Evolutionary conservation across 2,113 vertebrate genomes (phyloP), one percentile per base, ranked within the genome.

Genomic region (Hymenochirus boettgeri): DNA sequence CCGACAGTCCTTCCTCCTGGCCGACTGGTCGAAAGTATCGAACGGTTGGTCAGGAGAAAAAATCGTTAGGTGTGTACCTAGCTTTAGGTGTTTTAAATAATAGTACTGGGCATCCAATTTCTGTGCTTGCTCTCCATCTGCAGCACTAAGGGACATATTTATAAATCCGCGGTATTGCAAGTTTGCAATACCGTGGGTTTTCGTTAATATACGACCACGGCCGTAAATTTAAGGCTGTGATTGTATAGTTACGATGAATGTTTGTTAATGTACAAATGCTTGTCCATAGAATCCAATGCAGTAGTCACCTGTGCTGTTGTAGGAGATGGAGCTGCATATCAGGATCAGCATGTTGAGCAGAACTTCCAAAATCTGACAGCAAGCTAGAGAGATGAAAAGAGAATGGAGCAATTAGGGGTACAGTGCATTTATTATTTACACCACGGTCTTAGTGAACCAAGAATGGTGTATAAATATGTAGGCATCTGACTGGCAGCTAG

Each of bases 281-380:
- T 79, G 95, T 3, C 92, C 76, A 76, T 96, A 94, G 48, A 88
- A 79, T 79, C 96, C 92, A 72, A 93, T n/a, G 29, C 89, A 90
- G 86, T 92, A 93, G 23, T 89, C 89, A 8, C 90, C 93, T 0
- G 82, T 60, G 69, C 88, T 81, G 75, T 69, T 87, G 75, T 86
- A 80, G 17, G 93, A 92, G 42, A 98, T 88, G 45, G 90, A 90
- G 12, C 90, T 80, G 76, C 92, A 95, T 78, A 86, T 83, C 76
- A 94, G 63, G 48, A 94, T 62, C 45, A 96, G 80, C 70, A 88
- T 69, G 62, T 89, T 93, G 21, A 97, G 73, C 35, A 91, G 82
- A 21, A 82, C 70, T 64, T 90, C 85, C 80, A 88, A 65, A 53
- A 80, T 7, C 79, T 91, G 95, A 77, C 91, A 91, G 71, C 89